Evolutionary conservation across 2,888 invertebrate species (phyloP), one percentile per base, ranked within the genome.

Genomic region (Nebria salina): DNA sequence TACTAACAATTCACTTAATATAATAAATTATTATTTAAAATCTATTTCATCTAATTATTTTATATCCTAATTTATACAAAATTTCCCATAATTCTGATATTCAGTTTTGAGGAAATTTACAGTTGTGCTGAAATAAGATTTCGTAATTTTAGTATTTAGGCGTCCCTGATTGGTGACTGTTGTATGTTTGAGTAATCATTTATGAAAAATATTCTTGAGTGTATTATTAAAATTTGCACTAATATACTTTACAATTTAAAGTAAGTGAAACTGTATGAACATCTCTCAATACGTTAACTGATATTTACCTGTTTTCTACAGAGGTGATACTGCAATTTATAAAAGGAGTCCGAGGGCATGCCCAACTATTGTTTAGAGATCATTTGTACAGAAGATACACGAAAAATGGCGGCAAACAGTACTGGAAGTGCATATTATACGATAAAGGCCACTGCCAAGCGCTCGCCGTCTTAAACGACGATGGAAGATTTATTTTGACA

Each of bases 381-480:
- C 82, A 81, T 83, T 75, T 79, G 20, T 83, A 82, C 75, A 80
- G 68, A 66, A 68, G 76, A 65, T 64, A 73, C 42, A 65, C 20
- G 84, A 86, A 79, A 85, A 83, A 64, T 85, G 84, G 81, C 25
- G 84, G 84, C 65, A 84, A 85, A 65, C 86, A 85, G 0, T 85
- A 86, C 75, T 87, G 87, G 87, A 85, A 85, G 77, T 87, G 87
- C 73, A 82, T 84, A 1, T 83, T 83, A 11, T 86, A 86, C 75
- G 84, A 82, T 68, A 85, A 84, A 81, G 84, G 83, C 1, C 84
- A 83, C 81, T 87, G 87, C 82, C 85, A 84, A 83, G 85, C 86
- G 5, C 85, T 85, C 77, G 82, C 86, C 15, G 84, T 85, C 3
- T 86, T 86, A 20, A 81, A 74, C 76, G 66, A 73, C 13, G 68